These are phyloP conservation scores for Todiramphus saurophagus DNA, from an alignment of 2,113 vertebrate genomes.

Conservation along the genomic window DNA sequence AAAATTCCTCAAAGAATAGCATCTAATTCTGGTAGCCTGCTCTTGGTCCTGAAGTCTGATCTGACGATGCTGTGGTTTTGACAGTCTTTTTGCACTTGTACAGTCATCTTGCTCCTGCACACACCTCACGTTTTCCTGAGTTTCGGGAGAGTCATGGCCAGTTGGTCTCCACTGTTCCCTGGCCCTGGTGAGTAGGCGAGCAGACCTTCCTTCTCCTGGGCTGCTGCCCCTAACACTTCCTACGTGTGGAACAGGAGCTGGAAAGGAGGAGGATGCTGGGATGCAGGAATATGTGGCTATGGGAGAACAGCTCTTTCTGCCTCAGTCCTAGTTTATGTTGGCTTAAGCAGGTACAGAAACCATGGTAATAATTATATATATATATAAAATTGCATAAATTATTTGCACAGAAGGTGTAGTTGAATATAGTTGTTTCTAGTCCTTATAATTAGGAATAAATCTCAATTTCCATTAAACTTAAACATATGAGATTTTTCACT, in stretches of 20 bases:
- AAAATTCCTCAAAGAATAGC: not conserved
- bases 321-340: not conserved
- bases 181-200: not conserved
- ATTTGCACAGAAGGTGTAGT: not conserved
- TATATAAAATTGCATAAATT: not conserved
- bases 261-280: not conserved
- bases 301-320: not conserved
- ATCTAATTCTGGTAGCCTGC: not conserved
- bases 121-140: not conserved
- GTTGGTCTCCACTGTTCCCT: not conserved
- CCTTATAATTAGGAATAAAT: not conserved
- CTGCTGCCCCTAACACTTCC: not conserved
- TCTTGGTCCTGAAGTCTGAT: not conserved
- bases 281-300: not conserved
- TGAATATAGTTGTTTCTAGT: not conserved
- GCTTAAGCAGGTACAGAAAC: not conserved
- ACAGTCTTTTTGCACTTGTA: not conserved
- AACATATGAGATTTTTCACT: not conserved
- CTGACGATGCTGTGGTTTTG: not conserved
- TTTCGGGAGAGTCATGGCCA: not conserved
- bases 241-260: not conserved
- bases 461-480: not conserved
- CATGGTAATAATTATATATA: not conserved
- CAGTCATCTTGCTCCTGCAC: accelerated
- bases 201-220: not conserved